Conservation (phyloP, 2,888 invertebrate species). For the Drosophila atroscutellata region DNA sequence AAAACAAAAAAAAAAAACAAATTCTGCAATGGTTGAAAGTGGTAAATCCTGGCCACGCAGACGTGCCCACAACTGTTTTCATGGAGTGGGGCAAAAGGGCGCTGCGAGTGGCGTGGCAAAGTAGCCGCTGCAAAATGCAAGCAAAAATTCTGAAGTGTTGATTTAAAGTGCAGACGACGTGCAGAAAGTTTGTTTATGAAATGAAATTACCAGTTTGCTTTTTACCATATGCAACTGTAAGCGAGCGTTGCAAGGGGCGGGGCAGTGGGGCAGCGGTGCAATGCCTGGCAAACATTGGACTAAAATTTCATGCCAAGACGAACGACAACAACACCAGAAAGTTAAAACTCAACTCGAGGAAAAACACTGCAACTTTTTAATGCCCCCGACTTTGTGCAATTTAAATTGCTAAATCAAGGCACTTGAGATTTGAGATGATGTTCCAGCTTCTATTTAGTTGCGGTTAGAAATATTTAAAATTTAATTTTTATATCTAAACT, state of each 20-base stretch:
- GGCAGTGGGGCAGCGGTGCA: too few species aligned
- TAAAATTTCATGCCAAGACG: constrained; percentile 30
- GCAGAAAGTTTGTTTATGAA: constrained; percentile 62
- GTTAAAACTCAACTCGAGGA: constrained; percentile 7
- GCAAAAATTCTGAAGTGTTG: constrained; percentile 70
- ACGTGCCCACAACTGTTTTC: constrained; percentile 52
- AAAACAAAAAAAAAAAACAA: constrained; percentile 18
- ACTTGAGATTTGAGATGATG: background rate
- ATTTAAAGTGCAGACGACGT: constrained; percentile 62
- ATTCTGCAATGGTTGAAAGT: constrained; percentile 36
- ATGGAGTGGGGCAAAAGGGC: background rate
- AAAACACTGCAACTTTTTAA: constrained; percentile 8
- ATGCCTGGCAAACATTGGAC: constrained; percentile 15
- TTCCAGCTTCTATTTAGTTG: background rate
- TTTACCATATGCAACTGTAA: constrained; percentile 11
- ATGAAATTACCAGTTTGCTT: constrained; percentile 57
- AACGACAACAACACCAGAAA: constrained; percentile 7
- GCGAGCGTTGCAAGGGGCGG: background rate
- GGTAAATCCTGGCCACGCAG: constrained; percentile 39
- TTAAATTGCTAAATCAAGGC: constrained; percentile 3
- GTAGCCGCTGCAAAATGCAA: constrained; percentile 50
- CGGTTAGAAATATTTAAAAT: background rate
- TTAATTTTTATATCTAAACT: background rate
- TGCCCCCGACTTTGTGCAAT: background rate
- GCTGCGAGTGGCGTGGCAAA: background rate